These are phyloP conservation scores for Indri indri DNA, from an alignment of 2,113 vertebrate genomes.

Conservation along the genomic window DNA sequence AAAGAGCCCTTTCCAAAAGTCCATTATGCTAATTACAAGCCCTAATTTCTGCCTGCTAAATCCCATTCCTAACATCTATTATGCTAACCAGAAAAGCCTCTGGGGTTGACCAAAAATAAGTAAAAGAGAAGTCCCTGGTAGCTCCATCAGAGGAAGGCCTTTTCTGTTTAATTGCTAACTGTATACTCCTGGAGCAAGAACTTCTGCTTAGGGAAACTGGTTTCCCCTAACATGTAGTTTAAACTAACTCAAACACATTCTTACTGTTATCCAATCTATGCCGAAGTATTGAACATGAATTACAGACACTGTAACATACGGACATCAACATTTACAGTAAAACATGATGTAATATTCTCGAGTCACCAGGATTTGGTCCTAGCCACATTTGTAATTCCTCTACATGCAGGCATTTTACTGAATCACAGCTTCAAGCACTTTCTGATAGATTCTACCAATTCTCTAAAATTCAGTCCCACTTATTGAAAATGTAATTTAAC, in stretches of 20 bases:
- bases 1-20: not conserved
- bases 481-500: conserved; percentile 65
- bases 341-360: conserved; percentile 21
- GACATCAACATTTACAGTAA: conserved; percentile 43
- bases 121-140: not conserved
- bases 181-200: not conserved
- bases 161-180: conserved; percentile 8
- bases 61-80: not conserved
- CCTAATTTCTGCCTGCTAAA: not conserved
- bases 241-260: not conserved
- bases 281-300: conserved; percentile 21
- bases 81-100: not conserved
- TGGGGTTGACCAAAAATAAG: not conserved
- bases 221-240: not conserved
- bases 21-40: not conserved
- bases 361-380: not conserved
- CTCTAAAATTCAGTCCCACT: conserved; percentile 66
- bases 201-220: not conserved
- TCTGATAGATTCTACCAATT: conserved; percentile 45
- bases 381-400: conserved; percentile 17
- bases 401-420: conserved; percentile 39
- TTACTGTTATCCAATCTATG: not conserved
- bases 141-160: not conserved
- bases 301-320: not conserved
- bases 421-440: conserved; percentile 56